A percentile compares a stretch with the other conserved stretches of the same genome.
Conservation (phyloP, 2,888 invertebrate species). For the Lasioglossum lativentre region DNA sequence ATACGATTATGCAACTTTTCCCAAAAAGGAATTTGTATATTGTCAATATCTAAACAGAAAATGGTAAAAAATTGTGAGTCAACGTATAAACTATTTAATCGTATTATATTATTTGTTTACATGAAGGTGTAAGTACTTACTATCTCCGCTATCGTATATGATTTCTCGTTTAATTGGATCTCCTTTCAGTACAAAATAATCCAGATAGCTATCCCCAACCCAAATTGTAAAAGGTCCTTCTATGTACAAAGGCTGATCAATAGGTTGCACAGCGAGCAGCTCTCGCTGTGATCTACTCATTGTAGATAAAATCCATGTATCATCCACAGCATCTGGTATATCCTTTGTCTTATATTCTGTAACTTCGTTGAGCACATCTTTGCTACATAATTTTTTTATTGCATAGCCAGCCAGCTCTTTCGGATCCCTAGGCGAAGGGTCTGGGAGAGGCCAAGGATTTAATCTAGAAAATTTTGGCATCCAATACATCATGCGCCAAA, state of each 20-base stretch:
- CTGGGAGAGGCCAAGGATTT: conserved; percentile 94
- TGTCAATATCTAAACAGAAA: conserved; percentile 89
- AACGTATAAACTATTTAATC: background rate
- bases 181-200: conserved; percentile 93
- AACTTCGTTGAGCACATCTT: conserved; percentile 91
- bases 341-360: conserved; percentile 89
- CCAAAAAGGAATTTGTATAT: conserved; percentile 87
- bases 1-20: conserved; percentile 84
- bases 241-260: conserved; percentile 89
- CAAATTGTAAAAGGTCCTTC: conserved; percentile 94
- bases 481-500: conserved; percentile 94
- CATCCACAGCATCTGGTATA: conserved; percentile 91
- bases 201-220: conserved; percentile 90
- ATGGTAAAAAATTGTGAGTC: background rate
- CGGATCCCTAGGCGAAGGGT: conserved; percentile 91
- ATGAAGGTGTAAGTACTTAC: conserved; percentile 83
- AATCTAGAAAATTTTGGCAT: conserved; percentile 97
- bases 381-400: conserved; percentile 92
- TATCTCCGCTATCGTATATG: conserved; percentile 87
- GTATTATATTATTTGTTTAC: background rate
- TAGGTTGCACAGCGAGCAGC: conserved; percentile 88
- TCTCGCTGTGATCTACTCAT: conserved; percentile 92
- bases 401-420: conserved; percentile 93
- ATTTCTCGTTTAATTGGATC: conserved; percentile 81
- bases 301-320: conserved; percentile 96